These are phyloP conservation scores for Macropis europaea DNA, from an alignment of 2,888 invertebrate genomes.

Conservation along the genomic window DNA sequence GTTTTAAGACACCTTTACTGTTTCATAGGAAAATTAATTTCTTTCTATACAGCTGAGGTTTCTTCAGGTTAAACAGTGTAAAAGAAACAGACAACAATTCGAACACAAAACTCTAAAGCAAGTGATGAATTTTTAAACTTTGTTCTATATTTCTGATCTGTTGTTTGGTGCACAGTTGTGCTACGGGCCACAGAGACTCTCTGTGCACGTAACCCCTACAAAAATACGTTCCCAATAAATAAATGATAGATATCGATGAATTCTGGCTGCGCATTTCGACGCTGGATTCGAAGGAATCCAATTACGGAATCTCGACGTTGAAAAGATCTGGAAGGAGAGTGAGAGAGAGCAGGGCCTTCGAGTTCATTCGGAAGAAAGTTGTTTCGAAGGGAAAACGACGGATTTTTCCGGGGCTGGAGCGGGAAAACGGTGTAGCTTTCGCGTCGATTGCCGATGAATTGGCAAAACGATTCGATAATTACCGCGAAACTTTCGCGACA, in stretches of 20 bases:
- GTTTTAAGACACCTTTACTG: too few relatives aligned
- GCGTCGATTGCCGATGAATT: conserved; percentile 45
- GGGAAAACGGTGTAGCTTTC: conserved; percentile 29
- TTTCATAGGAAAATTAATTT: too few relatives aligned
- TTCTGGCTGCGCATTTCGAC: background rate
- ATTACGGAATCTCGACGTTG: conserved; percentile 28
- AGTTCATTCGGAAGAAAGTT: conserved; percentile 26
- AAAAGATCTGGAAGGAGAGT: conserved; percentile 19
- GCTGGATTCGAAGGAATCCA: conserved; percentile 32
- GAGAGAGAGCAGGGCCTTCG: background rate
- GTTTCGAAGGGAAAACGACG: background rate
- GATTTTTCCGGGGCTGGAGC: background rate
- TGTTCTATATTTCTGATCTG: too few relatives aligned
- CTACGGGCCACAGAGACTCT: too few relatives aligned
- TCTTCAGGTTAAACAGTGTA: too few relatives aligned
- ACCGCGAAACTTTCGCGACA: conserved; percentile 54
- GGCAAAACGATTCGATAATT: conserved; percentile 63
- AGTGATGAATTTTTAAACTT: too few relatives aligned
- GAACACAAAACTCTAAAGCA: too few relatives aligned
- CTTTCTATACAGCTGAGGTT: too few relatives aligned
- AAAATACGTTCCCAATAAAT: too few relatives aligned
- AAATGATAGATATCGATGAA: conserved; percentile 42
- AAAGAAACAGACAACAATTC: too few relatives aligned
- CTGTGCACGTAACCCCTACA: too few relatives aligned
- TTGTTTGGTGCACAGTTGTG: too few relatives aligned